phyloP scores from a whole-genome alignment of 2,888 invertebrate genomes.

The Amblyjoppa proteus region DNA sequence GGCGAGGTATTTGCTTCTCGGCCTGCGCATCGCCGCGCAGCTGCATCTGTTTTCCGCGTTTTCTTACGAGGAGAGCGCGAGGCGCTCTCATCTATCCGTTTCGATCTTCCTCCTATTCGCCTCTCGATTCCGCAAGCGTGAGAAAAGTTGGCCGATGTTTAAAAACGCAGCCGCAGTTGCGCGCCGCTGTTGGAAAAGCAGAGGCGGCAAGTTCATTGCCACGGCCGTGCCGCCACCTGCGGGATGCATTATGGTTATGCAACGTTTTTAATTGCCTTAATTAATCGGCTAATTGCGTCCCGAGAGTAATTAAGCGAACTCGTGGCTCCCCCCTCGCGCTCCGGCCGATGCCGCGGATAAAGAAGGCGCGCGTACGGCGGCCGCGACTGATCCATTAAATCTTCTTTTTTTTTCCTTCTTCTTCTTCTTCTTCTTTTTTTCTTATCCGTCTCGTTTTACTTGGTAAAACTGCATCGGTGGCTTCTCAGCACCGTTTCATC shows the following conservation, averaged over 20 bases:
- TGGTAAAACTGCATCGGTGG: constrained; percentile 6
- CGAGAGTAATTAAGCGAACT: constrained; percentile 73
- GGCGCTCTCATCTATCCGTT: neutral
- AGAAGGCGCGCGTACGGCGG: neutral
- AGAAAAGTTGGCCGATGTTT: constrained; percentile 70
- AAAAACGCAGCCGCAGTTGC: constrained; percentile 38
- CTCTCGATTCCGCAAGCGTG: constrained; percentile 69
- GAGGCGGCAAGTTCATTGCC: constrained; percentile 74
- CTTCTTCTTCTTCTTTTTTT: neutral
- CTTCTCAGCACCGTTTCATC: constrained; percentile 23
- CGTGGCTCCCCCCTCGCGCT: constrained; percentile 8
- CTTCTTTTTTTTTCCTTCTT: neutral
- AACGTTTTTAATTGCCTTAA: constrained; percentile 74
- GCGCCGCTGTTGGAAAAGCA: constrained; percentile 33
- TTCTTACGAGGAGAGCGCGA: constrained; percentile 43
- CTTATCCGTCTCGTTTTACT: constrained; percentile 4
- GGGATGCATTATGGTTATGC: constrained; percentile 68
- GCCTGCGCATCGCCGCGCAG: constrained; percentile 43
- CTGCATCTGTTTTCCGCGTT: constrained; percentile 59
- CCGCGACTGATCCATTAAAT: constrained; percentile 12
- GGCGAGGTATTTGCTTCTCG: neutral
- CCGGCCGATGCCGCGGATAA: too few relatives aligned
- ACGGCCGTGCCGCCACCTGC: constrained; percentile 61
- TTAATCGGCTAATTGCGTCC: constrained; percentile 76
- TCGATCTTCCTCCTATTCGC: constrained; percentile 23